These are phyloP conservation scores for Halisarca cf. caerulea DNA, from an alignment of 37 sponge, comb jelly and placozoan genomes.

Conservation along the genomic window DNA sequence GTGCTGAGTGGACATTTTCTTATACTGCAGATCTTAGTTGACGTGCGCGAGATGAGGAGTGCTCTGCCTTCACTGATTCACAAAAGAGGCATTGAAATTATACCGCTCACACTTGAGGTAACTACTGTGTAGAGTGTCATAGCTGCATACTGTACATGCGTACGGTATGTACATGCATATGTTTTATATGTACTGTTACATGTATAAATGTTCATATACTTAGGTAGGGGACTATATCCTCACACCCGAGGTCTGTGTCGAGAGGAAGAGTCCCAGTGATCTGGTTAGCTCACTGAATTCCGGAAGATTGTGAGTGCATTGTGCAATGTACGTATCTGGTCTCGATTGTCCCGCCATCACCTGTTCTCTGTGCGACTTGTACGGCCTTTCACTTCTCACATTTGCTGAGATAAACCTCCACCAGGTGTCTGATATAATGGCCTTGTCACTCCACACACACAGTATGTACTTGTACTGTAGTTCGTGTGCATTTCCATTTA, in stretches of 20 bases:
- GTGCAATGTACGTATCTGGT: background rate
- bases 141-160: too few relatives aligned
- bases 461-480: too few relatives aligned
- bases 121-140: too few relatives aligned
- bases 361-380: too few relatives aligned
- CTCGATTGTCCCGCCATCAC: too few relatives aligned
- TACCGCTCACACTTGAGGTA: slow-evolving; percentile 91
- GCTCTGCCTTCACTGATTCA: slow-evolving; percentile 91
- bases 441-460: too few relatives aligned
- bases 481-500: too few relatives aligned
- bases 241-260: slow-evolving; percentile 96
- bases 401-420: too few relatives aligned
- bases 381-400: too few relatives aligned
- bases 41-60: slow-evolving; percentile 95
- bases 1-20: too few relatives aligned
- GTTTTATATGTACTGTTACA: background rate
- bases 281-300: slow-evolving; percentile 90
- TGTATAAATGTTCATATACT: background rate
- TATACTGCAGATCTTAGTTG: slow-evolving; percentile 85
- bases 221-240: slow-evolving; percentile 98
- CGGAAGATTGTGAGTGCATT: slow-evolving; percentile 91
- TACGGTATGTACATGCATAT: background rate
- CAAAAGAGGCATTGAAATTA: slow-evolving; percentile 88
- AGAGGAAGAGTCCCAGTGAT: slow-evolving; percentile 93
- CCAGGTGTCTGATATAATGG: too few relatives aligned